Evolutionary conservation across 2,888 invertebrate species (phyloP), one percentile per base, ranked within the genome.

Genomic region (Spodoptera picta): DNA sequence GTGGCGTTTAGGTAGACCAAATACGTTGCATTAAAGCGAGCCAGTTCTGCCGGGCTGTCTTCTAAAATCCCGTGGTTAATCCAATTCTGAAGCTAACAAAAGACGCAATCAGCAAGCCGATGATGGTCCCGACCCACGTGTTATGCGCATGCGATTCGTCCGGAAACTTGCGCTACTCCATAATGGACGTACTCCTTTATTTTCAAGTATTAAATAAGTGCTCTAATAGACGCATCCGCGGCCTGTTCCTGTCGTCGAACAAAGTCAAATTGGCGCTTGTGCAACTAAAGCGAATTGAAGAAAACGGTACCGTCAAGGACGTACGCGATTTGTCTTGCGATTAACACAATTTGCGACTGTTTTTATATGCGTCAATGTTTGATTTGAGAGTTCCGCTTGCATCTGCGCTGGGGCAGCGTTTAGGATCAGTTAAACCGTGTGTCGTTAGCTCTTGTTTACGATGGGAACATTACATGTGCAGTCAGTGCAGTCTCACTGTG

Each of bases 181-280:
- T 86, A 85, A 83, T 79, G 59, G 76, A 24, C 61, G 75, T 59
- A 71, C 87, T 88, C 86, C 89, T 88, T 89, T 87, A 88, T 85
- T 85, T 87, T 88, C 84, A 87, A 87, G 87, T 89, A 90, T 86
- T 87, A 90, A 88, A 88, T 89, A 87, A 90, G 84, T 83, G 82
- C 75, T 79, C 77, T 83, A 90, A 90, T 90, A 81, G 85, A 78
- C 68, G 83, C 88, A 87, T 90, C 91, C 90, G 87, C 82, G 78
- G 68, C 65, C 59, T 72, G 88, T 87, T 89, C 89, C 90, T 84
- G 91, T 87, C 89, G 87, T 85, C 86, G 74, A 51, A 71, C 62
- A 68, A 75, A 75, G 61, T 62, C 72, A 79, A 80, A 83, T 72
- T 76, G 77, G 58, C 79, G 72, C 60, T 73, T 69, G 75, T 77